Percentiles rank a stretch among this genome's conserved stretches.
Evolutionary conservation across 2,113 vertebrate species (phyloP).

Genomic region (Oryctolagus cuniculus): mOryCun1.1 NC_091432.1:88210501-88211000

Average conservation of each 20-base stretch:
- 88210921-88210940: neutral
- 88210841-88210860: neutral
- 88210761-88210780: neutral
- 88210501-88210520: too few relatives aligned
- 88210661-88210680: neutral
- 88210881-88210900: slow-evolving; percentile 29
- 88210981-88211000: too few relatives aligned
- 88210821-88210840: neutral
- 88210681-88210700: neutral
- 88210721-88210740: too few relatives aligned
- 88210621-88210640: neutral
- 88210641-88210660: neutral
- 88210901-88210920: neutral
- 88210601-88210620: neutral
- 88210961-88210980: too few relatives aligned
- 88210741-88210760: too few relatives aligned
- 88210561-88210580: neutral
- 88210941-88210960: too few relatives aligned
- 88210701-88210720: neutral
- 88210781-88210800: neutral
- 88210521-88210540: too few relatives aligned
- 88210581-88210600: neutral
- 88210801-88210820: neutral
- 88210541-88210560: neutral
- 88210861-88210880: neutral